Conservation (phyloP, 92 coral and sea anemone species). For the Paramuricea clavata region DNA sequence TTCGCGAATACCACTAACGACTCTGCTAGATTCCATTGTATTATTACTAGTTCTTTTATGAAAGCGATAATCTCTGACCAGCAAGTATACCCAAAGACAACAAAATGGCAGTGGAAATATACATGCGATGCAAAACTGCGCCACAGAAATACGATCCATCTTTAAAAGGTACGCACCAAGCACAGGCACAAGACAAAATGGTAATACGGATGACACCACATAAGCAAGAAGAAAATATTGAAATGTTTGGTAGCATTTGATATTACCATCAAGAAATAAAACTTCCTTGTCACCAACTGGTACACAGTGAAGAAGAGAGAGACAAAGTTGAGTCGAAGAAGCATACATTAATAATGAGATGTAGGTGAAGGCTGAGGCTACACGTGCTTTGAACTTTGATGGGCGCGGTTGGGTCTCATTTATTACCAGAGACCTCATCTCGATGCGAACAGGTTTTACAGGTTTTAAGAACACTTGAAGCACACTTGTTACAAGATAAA, state of each 20-base stretch:
- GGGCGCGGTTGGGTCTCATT: background rate
- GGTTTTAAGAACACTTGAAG: background rate
- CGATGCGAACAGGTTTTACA: background rate
- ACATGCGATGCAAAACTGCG: conserved; percentile 40
- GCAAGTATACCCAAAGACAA: conserved; percentile 21
- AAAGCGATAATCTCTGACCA: background rate
- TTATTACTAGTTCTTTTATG: background rate
- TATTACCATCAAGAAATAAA: conserved; percentile 33
- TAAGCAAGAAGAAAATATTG: conserved; percentile 30
- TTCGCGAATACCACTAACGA: background rate
- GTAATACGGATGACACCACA: conserved; percentile 23
- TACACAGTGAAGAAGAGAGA: conserved; percentile 31
- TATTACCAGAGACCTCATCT: background rate
- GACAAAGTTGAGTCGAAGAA: conserved; percentile 21
- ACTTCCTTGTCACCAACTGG: conserved; percentile 7
- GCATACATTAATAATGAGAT: conserved; percentile 7
- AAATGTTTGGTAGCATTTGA: conserved; percentile 34
- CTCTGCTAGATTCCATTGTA: background rate
- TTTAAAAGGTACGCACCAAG: conserved; percentile 29
- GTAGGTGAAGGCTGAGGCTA: conserved; percentile 33
- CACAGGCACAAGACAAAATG: conserved; percentile 33
- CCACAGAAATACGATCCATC: conserved; percentile 9
- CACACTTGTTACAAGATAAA: background rate
- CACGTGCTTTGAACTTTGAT: conserved; percentile 3
- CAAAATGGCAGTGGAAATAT: conserved; percentile 37